Evolutionary conservation across 2,797 vertebrate species (phyloP).

Genomic region (Dromococcyx pavoninus): DNA sequence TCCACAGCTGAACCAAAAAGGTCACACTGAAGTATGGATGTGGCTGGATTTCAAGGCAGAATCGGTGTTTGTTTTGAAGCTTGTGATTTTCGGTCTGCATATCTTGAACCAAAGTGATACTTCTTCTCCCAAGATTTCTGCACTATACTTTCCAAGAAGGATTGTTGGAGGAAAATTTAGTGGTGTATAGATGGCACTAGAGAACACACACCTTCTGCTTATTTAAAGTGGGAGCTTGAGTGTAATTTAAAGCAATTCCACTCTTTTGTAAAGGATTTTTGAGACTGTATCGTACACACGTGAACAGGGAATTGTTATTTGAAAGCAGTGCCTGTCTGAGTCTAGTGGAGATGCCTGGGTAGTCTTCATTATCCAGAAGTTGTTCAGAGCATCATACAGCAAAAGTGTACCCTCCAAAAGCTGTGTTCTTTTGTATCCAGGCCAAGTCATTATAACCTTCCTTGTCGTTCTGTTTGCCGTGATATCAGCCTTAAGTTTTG

Average conservation of each 20-base stretch:
- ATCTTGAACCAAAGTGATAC: not conserved
- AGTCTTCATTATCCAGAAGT: not conserved
- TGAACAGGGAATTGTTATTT: not conserved
- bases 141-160: not conserved
- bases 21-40: not conserved
- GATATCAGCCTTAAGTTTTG: not conserved
- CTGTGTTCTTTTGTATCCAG: not conserved
- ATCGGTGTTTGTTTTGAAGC: not conserved
- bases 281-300: not conserved
- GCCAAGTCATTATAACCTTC: not conserved
- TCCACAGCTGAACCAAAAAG: not conserved
- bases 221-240: not conserved
- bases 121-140: not conserved
- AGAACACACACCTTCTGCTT: not conserved
- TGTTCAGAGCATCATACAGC: not conserved
- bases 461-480: not conserved
- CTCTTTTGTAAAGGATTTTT: not conserved
- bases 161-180: not conserved
- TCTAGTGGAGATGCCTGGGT: not conserved
- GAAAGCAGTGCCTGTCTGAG: not conserved
- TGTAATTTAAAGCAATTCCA: not conserved
- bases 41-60: not conserved
- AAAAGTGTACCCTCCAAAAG: not conserved
- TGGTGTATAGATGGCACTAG: not conserved
- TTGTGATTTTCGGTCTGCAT: not conserved